Base-by-base conservation (phyloP, 2,113 vertebrate genomes). In the Pimephales promelas region DNA sequence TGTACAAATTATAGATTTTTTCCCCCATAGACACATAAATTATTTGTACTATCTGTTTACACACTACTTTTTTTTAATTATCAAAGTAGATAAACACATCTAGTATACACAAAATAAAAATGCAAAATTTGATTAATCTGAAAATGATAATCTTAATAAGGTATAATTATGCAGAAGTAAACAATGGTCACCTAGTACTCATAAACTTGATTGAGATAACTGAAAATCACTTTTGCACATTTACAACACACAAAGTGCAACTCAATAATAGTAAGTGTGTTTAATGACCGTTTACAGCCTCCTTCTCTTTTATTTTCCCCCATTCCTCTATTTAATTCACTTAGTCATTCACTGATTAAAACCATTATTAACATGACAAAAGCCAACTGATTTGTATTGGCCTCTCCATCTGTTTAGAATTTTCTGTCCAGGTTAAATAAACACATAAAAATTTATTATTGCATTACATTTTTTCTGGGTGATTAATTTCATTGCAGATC, bases 401-500 rank as follows among this genome's bases (percentile, higher is more conserved):
- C 92, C 91, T 93, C 94, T 91, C 92, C 94, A 91, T 94, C 93
- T 96, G 95, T 96, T 97, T 90, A 94, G 95, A 96, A 94, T 92
- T 94, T 93, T 95, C 95, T 93, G 94, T 96, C 95, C 93, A 92
- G 94, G 94, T 96, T 96, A 96, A 96, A 97, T 96, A 97, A 98
- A 95, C 95, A 95, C 95, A 97, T 97, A 95, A 97, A 97, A 96
- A 96, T 97, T 96, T 95, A 97, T 95, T 96, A 97, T 97, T 97
- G 95, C 95, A 97, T 98, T 98, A 96, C 98, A 97, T 96, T 96
- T 96, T 94, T 95, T 93, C 96, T 90, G 96, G 97, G 95, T 96
- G 95, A 97, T 98, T 98, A 97, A 99, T 98, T 99, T 99, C 96
- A 98, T 94, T 95, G 95, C 97, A 98, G 97, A 93, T 92, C 92